A percentile compares a stretch with the other conserved stretches of the same genome.
phyloP scores from a whole-genome alignment of 2,888 invertebrate species.

The Archaeoteleia sp. region DNA sequence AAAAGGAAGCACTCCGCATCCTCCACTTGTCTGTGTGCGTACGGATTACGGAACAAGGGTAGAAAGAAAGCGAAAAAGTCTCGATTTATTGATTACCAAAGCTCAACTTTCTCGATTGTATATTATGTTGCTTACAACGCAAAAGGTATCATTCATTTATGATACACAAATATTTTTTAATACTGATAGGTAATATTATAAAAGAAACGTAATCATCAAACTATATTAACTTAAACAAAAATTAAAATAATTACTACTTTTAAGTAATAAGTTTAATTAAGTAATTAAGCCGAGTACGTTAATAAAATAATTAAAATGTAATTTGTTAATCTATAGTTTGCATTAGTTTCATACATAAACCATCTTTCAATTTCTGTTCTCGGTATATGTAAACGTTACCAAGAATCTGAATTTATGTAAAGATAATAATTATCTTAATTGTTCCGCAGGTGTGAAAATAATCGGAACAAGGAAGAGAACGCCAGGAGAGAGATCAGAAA shows the following conservation, averaged over 20 bases:
- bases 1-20: constrained; percentile 54
- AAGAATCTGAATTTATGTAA: constrained; percentile 7
- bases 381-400: background rate
- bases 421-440: constrained; percentile 37
- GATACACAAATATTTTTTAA: too few relatives aligned
- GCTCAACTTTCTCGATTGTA: constrained; percentile 1
- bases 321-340: too few relatives aligned
- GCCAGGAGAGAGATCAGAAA: constrained; percentile 44
- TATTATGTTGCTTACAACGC: background rate
- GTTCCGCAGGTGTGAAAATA: constrained; percentile 33
- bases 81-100: constrained; percentile 26
- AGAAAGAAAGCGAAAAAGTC: constrained; percentile 14
- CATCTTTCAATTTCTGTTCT: background rate
- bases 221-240: too few relatives aligned
- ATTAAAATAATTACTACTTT: too few relatives aligned
- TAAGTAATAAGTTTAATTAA: too few relatives aligned
- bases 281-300: too few relatives aligned
- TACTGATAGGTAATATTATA: too few relatives aligned
- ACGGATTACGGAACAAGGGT: constrained; percentile 19
- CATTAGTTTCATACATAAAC: too few relatives aligned
- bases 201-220: too few relatives aligned
- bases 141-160: too few relatives aligned
- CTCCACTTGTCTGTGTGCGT: constrained; percentile 37
- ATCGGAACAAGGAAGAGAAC: constrained; percentile 30
- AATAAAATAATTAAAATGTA: too few relatives aligned